Evolutionary conservation across 2,113 vertebrate species (phyloP).

Genomic region (Hirundichthys speculiger): DNA sequence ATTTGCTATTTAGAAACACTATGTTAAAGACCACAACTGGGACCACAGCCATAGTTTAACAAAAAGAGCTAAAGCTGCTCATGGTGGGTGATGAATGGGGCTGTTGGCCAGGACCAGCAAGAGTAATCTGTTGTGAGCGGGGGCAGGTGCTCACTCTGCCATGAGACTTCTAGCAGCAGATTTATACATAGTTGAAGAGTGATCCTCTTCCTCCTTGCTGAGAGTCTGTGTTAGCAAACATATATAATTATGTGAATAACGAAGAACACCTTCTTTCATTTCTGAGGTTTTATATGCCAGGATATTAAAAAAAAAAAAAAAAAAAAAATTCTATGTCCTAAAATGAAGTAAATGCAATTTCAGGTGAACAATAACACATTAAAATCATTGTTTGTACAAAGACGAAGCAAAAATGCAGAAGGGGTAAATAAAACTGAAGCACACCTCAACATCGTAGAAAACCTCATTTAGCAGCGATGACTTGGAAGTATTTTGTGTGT

Average conservation of each 20-base stretch:
- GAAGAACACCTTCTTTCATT: too few relatives aligned
- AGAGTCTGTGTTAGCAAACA: background rate
- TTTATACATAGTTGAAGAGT: conserved; percentile 53
- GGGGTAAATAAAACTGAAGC: background rate
- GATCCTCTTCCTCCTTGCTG: conserved; percentile 1
- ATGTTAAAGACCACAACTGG: conserved; percentile 14
- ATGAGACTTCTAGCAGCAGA: conserved; percentile 64
- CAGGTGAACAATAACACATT: background rate
- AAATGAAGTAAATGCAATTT: too few relatives aligned
- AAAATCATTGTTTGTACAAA: background rate
- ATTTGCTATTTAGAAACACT: conserved; percentile 24
- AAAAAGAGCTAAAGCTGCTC: conserved; percentile 41
- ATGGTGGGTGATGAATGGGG: conserved; percentile 69
- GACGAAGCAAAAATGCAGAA: background rate
- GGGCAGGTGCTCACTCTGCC: conserved; percentile 62
- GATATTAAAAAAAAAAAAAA: too few relatives aligned
- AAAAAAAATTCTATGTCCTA: too few relatives aligned
- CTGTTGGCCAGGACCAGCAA: conserved; percentile 63
- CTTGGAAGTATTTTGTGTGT: too few relatives aligned
- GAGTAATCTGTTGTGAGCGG: conserved; percentile 67
- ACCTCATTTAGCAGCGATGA: too few relatives aligned
- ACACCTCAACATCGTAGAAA: background rate
- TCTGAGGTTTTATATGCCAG: too few relatives aligned
- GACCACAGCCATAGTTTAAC: conserved; percentile 39
- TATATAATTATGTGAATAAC: too few relatives aligned